A percentile compares a stretch with the other conserved stretches of the same genome.
phyloP scores from a whole-genome alignment of 1,140 invertebrate genomes.

The Pristionchus pacificus region DNA sequence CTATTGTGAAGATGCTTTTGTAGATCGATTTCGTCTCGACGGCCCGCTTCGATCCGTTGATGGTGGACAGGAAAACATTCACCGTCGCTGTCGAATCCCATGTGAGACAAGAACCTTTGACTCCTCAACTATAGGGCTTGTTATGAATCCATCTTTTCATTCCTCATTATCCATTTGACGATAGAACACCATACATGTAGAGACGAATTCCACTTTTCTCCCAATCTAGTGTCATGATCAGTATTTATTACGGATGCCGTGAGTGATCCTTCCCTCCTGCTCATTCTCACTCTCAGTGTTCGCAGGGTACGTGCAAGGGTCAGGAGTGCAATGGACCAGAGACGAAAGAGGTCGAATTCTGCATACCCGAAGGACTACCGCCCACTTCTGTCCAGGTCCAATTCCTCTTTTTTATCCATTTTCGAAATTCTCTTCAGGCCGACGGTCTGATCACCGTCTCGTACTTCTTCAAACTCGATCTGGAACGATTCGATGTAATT shows the following conservation, averaged over 20 bases:
- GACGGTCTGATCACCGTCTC: constrained; percentile 38
- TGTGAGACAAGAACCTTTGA: constrained; percentile 7
- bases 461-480: constrained; percentile 41
- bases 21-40: constrained; percentile 31
- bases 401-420: not conserved
- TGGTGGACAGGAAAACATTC: constrained; percentile 30
- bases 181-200: not conserved
- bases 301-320: constrained; percentile 37
- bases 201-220: not conserved
- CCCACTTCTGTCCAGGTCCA: constrained; percentile 33
- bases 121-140: not conserved
- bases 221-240: not conserved
- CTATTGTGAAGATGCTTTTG: too few species aligned
- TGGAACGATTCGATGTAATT: constrained; percentile 38
- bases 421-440: constrained; percentile 5
- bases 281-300: too few species aligned
- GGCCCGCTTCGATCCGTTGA: constrained; percentile 34
- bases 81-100: constrained; percentile 35
- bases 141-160: not conserved
- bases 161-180: not conserved
- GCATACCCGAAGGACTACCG: constrained; percentile 25
- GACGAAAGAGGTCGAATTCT: constrained; percentile 37
- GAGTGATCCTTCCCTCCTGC: constrained; percentile 3
- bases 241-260: not conserved
- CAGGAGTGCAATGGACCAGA: constrained; percentile 23